Conservation (phyloP, 2,888 invertebrate species). For the Tanypteryx hageni region DNA sequence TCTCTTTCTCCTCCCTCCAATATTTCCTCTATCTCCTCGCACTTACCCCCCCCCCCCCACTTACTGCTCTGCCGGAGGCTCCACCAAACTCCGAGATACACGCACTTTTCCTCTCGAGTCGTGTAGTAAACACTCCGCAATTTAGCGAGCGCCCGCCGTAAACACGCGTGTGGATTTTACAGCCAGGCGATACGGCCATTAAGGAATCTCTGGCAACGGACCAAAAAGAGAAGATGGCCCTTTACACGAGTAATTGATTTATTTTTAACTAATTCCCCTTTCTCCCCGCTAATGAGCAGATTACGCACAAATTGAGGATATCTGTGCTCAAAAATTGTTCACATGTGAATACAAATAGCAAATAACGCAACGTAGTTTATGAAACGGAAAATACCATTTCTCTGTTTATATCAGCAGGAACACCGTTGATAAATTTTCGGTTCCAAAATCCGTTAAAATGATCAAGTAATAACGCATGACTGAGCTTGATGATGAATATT, state of each 20-base stretch:
- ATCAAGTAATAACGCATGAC: too few relatives aligned
- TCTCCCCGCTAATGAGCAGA: neutral
- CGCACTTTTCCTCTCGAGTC: slow-evolving; percentile 50
- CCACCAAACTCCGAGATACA: slow-evolving; percentile 32
- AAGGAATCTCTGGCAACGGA: slow-evolving; percentile 44
- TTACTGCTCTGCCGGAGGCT: slow-evolving; percentile 4
- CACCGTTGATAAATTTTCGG: too few relatives aligned
- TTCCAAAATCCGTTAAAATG: too few relatives aligned
- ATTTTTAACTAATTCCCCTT: neutral
- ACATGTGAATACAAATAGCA: too few relatives aligned
- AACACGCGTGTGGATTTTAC: slow-evolving; percentile 53
- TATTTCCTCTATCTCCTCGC: neutral
- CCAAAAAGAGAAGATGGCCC: slow-evolving; percentile 26
- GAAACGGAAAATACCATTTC: too few relatives aligned
- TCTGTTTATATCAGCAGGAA: too few relatives aligned
- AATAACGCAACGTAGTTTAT: too few relatives aligned
- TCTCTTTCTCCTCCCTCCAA: slow-evolving; percentile 19
- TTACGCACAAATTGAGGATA: too few relatives aligned
- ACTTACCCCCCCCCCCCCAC: neutral
- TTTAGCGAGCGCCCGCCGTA: slow-evolving; percentile 40
- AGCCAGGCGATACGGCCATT: slow-evolving; percentile 21
- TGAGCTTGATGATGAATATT: too few relatives aligned
- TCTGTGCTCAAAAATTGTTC: too few relatives aligned
- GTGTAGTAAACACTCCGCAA: slow-evolving; percentile 49
- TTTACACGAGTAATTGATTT: neutral